phyloP scores from a whole-genome alignment of 1,140 invertebrate species.

The Augochlora pura region DNA sequence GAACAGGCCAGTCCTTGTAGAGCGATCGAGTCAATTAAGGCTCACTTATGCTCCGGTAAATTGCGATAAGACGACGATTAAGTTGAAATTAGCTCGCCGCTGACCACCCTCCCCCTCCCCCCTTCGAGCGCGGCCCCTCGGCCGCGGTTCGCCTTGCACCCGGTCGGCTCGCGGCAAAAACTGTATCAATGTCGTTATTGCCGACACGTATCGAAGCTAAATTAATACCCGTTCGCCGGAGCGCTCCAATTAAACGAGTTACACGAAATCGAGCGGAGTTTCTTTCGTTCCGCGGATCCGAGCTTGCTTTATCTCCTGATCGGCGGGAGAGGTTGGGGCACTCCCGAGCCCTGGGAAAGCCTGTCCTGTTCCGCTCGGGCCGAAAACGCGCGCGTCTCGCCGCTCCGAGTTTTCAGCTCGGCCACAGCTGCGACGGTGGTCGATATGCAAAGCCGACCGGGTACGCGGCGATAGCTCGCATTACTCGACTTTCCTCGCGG shows the following conservation, averaged over 20 bases:
- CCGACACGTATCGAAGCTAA: constrained; percentile 61
- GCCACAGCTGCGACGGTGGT: background rate
- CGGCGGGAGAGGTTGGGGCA: too few species aligned
- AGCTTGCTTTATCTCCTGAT: too few species aligned
- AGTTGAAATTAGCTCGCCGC: constrained; percentile 58
- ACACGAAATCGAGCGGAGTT: constrained; percentile 22
- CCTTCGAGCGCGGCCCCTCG: background rate
- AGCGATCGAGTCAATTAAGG: constrained; percentile 63
- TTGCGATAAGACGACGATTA: constrained; percentile 65
- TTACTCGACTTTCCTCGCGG: constrained; percentile 49
- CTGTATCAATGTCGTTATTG: constrained; percentile 61
- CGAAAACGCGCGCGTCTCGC: too few species aligned
- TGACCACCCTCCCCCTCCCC: constrained; percentile 18
- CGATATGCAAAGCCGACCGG: constrained; percentile 56
- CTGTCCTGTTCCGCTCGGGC: too few species aligned
- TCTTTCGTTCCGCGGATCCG: background rate
- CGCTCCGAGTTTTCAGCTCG: too few species aligned
- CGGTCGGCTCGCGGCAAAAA: constrained; percentile 37
- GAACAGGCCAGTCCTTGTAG: constrained; percentile 59
- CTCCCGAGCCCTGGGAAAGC: too few species aligned
- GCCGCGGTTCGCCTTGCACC: too few species aligned
- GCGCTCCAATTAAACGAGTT: constrained; percentile 51
- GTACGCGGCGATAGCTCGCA: constrained; percentile 50
- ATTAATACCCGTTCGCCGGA: constrained; percentile 58
- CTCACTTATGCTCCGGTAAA: constrained; percentile 62